These are phyloP conservation scores for Remorina albescens DNA, from an alignment of 2,797 vertebrate species.

Conservation along the genomic window DNA sequence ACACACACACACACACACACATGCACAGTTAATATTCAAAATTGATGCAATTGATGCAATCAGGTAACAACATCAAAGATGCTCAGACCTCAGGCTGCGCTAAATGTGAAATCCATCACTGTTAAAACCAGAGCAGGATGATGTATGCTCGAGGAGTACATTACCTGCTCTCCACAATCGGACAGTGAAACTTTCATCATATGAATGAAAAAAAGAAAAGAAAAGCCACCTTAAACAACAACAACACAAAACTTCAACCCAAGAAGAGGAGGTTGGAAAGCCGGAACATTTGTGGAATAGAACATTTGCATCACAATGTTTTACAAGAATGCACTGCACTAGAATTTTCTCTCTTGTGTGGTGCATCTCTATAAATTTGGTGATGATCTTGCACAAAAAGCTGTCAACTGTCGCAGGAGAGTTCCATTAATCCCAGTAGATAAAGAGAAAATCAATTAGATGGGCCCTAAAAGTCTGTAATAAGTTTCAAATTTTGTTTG, in stretches of 20 bases:
- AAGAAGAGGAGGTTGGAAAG: not conserved
- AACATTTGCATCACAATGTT: not conserved
- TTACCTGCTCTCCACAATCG: conserved; percentile 11
- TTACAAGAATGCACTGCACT: not conserved
- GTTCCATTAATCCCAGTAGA: not conserved
- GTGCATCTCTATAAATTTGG: not conserved
- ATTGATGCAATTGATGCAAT: conserved; percentile 16
- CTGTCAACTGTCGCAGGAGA: no score
- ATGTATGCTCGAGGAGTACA: conserved; percentile 42
- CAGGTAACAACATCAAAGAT: conserved; percentile 64
- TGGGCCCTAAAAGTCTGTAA: not conserved
- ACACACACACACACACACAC: not conserved
- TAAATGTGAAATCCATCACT: conserved; percentile 53
- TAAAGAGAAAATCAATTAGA: conserved; percentile 5
- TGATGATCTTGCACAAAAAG: not conserved
- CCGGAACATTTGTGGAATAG: not conserved
- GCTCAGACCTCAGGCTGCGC: conserved; percentile 18
- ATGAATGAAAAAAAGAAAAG: not conserved
- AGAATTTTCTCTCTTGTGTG: not conserved
- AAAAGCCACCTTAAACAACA: conserved; percentile 9
- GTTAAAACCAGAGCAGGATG: conserved; percentile 29
- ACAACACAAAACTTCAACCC: not conserved
- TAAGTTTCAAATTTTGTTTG: not conserved
- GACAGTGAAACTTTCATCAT: conserved; percentile 9
- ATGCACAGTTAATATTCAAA: conserved; percentile 2